Conservation (phyloP, 2,113 vertebrate genomes). For the Hippocampus guttulatus region DNA sequence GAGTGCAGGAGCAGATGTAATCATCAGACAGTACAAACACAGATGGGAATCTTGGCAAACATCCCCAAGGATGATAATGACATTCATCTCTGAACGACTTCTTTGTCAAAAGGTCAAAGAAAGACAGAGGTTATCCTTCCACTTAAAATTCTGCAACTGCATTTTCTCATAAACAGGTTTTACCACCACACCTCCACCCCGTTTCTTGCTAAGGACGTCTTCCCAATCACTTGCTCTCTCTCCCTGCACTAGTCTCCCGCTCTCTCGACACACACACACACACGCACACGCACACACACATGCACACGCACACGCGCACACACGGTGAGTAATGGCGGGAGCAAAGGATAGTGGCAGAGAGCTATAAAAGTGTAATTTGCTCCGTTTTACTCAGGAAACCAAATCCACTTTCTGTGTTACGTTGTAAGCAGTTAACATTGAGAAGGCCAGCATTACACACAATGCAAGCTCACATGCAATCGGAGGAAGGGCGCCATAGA, state of each 20-base stretch:
- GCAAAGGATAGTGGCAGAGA: constrained; percentile 71
- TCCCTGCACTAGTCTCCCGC: constrained; percentile 33
- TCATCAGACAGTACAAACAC: background rate
- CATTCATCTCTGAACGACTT: background rate
- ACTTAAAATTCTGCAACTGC: constrained; percentile 35
- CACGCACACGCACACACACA: too few relatives aligned
- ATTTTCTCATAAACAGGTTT: constrained; percentile 33
- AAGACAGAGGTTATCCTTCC: constrained; percentile 33
- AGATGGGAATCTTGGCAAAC: constrained; percentile 25
- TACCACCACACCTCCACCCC: constrained; percentile 36
- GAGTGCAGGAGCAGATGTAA: constrained; percentile 9
- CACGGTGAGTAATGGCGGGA: constrained; percentile 68
- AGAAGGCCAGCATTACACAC: constrained; percentile 55
- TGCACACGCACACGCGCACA: constrained; percentile 13
- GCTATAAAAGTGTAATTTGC: constrained; percentile 79
- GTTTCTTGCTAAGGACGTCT: constrained; percentile 46
- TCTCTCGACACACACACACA: constrained; percentile 13
- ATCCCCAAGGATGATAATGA: constrained; percentile 14
- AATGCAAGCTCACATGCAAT: background rate
- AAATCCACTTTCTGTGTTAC: constrained; percentile 68
- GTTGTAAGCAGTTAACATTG: constrained; percentile 74
- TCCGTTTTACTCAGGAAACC: constrained; percentile 71
- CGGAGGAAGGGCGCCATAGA: constrained; percentile 30
- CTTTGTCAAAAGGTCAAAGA: constrained; percentile 34
- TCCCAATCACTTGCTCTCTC: constrained; percentile 54